Evolutionary conservation across 2,797 vertebrate species (phyloP), one percentile per base, ranked within the genome.

Genomic region (Enteromius anoplus): DNA sequence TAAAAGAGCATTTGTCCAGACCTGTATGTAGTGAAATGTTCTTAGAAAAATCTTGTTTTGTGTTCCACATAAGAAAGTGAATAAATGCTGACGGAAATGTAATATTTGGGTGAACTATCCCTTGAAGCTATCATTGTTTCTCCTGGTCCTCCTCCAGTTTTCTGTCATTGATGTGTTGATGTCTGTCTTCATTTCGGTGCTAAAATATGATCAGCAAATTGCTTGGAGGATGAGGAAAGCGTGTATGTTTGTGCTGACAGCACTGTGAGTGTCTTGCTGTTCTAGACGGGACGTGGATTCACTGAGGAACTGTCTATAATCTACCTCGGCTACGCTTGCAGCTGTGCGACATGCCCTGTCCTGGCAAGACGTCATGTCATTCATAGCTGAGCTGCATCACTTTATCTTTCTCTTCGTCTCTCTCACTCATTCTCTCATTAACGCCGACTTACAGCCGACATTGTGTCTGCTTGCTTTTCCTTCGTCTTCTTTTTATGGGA

Each of bases 281-380:
- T 92, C 88, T 89, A 86, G 89, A 87, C 55, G 88, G 90, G 90
- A 89, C 85, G 86, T 75, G 87, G 88, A 85, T 86, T 85, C 88
- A 62, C 65, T 47, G 23, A 62, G 17, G 23, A 73, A 65, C 62
- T 34, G 49, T 68, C 85, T 89, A 84, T 91, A 90, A 92, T 49
- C 80, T 76, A 34, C 90, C 89, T 85, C 73, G 21, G 84, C 90
- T 89, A 92, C 21, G 53, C 62, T 71, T 82, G 83, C 81, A 90
- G 89, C 89, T 84, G 62, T 78, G 82, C 75, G 55, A 60, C 40
- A 40, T 87, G 84, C 78, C 72, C 79, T 3, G 37, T 84, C 75
- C 80, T 85, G 87, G 82, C 75, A 78, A 88, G 87, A 82, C 83
- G 65, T 64, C 82, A 86, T 84, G 78, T n/a, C 80, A 80, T 78